Base-by-base conservation (phyloP, 2,113 vertebrate species). In the Fulica atra region DNA sequence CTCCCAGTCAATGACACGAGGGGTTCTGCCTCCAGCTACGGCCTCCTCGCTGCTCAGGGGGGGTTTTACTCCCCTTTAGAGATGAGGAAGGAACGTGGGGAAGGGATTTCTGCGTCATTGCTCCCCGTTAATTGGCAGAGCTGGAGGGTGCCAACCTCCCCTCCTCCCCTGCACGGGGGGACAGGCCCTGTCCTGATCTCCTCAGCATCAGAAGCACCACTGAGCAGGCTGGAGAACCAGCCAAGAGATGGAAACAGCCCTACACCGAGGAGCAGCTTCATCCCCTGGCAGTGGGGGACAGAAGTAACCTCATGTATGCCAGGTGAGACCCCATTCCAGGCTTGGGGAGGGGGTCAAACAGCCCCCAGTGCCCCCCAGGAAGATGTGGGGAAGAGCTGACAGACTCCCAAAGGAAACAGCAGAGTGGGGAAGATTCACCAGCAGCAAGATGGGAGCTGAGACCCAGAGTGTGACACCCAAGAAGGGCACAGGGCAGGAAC, bases 381-480 rank as follows among this genome's bases (percentile, higher is more conserved):
- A 21, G 68, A 1, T 29, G 48, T n/a, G 0, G 26, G 42, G 48
- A 25, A 11, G 31, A 54, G 50, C 23, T 1, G 20, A 71, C 24
- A 23, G 64, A 26, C 13, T 56, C 74, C 69, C 63, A 7, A 21
- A 33, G 20, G 46, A 33, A 29, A 46, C 5, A 13, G 42, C 13
- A 4, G 36, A 70, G 50, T 0, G 48, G 42, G n/a, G 48, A 53
- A n/a, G 46, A 28, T 40, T 36, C 3, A 1, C 7, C 31, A 19
- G 1, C 31, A 10, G 60, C 31, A 11, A 26, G 44, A 40, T 0
- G 2, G 38, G 8, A 61, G 29, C 48, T 56, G 4, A 13, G 31
- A 25, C 19, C 29, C 2, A 0, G 50, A 53, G 66, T 48, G 33
- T 9, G 6, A 0, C 40, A 2, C 6, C 42, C 16, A 17, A 17